A percentile compares a stretch with the other conserved stretches of the same genome.
Evolutionary conservation across 2,888 invertebrate genomes (phyloP).

Genomic region (Ctena decussata): DNA sequence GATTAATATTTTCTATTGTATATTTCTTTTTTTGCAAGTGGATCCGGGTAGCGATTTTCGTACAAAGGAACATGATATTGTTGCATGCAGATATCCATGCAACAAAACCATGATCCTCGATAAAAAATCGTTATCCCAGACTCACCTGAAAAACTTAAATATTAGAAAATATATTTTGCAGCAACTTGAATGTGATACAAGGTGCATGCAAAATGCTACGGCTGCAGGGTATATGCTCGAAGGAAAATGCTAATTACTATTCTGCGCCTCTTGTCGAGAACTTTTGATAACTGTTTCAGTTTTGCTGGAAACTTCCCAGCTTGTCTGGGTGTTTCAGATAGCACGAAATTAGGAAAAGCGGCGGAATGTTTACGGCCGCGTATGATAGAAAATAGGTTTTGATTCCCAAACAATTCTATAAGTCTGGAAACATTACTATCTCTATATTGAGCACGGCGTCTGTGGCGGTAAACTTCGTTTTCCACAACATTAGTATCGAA

Average conservation of each 20-base stretch:
- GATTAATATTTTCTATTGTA: too few relatives aligned
- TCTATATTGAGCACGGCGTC: constrained; percentile 21
- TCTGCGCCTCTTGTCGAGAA: not conserved
- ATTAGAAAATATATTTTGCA: too few relatives aligned
- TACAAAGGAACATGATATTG: too few relatives aligned
- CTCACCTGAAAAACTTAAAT: too few relatives aligned
- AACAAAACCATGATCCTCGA: too few relatives aligned
- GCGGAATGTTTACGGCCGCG: not conserved
- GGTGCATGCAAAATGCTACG: too few relatives aligned
- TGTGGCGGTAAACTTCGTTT: constrained; percentile 34
- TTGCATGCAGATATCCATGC: too few relatives aligned
- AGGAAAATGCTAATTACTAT: not conserved
- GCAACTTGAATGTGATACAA: too few relatives aligned
- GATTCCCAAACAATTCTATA: not conserved
- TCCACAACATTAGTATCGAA: constrained; percentile 32
- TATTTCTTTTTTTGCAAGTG: too few relatives aligned
- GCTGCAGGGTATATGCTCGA: too few relatives aligned
- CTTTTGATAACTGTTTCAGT: constrained; percentile 19
- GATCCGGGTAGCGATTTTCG: too few relatives aligned
- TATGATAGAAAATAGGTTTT: not conserved
- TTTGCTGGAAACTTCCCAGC: constrained; percentile 10
- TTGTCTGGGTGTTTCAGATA: constrained; percentile 14
- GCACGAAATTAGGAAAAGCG: constrained; percentile 14
- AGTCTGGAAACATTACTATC: constrained; percentile 25
- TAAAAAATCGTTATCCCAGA: too few relatives aligned